Base-by-base conservation (phyloP, 2,113 vertebrate species). In the Chaenogobius annularis region DNA sequence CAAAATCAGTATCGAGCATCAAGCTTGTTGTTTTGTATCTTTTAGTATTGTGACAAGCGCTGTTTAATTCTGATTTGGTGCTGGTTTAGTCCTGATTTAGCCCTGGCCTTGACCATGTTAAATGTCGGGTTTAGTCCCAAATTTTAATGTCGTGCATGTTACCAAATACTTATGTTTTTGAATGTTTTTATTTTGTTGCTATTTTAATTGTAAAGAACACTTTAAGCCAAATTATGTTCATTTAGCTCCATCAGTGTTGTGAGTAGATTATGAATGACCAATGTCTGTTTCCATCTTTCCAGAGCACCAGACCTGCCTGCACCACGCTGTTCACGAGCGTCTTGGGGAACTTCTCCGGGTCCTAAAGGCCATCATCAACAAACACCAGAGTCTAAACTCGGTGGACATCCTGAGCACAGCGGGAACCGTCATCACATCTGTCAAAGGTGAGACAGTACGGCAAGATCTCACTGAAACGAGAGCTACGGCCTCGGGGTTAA, bases 401-500 rank as follows among this genome's bases (percentile, higher is more conserved):
- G 94, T 96, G 83, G 96, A 97, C 75, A 96, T 99, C 89, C 96
- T 98, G 46, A 96, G 95, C 85, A 95, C 96, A 20, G 95, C 96
- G 55, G 97, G 96, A 85, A 94, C 94, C 31, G 93, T 99, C 88
- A 95, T 96, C 83, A 91, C 96, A 72, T 96, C 96, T 92, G 95
- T 99, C 82, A 98, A 98, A 98, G 96, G 98, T 99, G 92, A 96
- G 95, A 62, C 1, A 68, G 61, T 65, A 46, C 10, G 62, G 47
- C 43, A 61, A 52, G 54, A 65, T 67, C 74, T 71, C 66, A 54
- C 82, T 72, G 8, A 54, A 54, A 20, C 50, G n/a, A 19, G 48
- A 50, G 17, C 48, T 50, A 50, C 1, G 44, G 44, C 44, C 44
- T 11, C 10, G 10, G 10, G 7, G 43, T 44, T 44, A 46, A 46